A percentile compares a stretch with the other conserved stretches of the same genome.
Evolutionary conservation across 1,140 invertebrate genomes (phyloP).

Genomic region (Andrena cerasifolii): DNA sequence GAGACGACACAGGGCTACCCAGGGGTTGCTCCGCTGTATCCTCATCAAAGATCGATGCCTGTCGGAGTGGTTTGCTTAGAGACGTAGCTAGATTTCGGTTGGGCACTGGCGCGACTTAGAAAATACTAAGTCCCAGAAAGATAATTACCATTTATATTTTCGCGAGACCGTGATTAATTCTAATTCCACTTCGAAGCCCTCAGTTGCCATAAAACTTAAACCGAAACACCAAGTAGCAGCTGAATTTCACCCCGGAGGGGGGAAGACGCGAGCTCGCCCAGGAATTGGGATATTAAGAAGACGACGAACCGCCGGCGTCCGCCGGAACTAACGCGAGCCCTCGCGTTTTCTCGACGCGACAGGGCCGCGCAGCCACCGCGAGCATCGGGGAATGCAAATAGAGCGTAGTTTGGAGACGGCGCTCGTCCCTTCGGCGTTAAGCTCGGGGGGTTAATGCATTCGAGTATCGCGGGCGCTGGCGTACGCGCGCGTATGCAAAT

Average conservation of each 20-base stretch:
- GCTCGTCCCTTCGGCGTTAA: slow-evolving; percentile 25
- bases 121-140: too few species aligned
- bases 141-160: too few species aligned
- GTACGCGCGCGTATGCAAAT: slow-evolving; percentile 37
- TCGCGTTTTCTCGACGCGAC: background rate
- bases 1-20: background rate
- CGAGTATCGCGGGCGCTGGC: slow-evolving; percentile 35
- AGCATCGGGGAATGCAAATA: slow-evolving; percentile 45
- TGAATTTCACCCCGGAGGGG: background rate
- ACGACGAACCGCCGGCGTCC: background rate
- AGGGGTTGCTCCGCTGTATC: slow-evolving; percentile 13
- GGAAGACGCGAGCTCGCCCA: background rate
- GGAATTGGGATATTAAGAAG: background rate
- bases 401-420: slow-evolving; percentile 41
- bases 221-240: background rate
- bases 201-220: too few species aligned
- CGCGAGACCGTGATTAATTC: background rate
- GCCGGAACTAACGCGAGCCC: background rate
- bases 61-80: slow-evolving; percentile 3
- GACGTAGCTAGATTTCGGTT: too few species aligned
- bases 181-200: too few species aligned
- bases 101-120: too few species aligned
- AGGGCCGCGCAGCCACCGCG: background rate
- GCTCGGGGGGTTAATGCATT: slow-evolving; percentile 45
- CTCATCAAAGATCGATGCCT: slow-evolving; percentile 35